A percentile compares a stretch with the other conserved stretches of the same genome.
Evolutionary conservation across 2,888 invertebrate species (phyloP).

Genomic region (Leptopterna dolabrata): DNA sequence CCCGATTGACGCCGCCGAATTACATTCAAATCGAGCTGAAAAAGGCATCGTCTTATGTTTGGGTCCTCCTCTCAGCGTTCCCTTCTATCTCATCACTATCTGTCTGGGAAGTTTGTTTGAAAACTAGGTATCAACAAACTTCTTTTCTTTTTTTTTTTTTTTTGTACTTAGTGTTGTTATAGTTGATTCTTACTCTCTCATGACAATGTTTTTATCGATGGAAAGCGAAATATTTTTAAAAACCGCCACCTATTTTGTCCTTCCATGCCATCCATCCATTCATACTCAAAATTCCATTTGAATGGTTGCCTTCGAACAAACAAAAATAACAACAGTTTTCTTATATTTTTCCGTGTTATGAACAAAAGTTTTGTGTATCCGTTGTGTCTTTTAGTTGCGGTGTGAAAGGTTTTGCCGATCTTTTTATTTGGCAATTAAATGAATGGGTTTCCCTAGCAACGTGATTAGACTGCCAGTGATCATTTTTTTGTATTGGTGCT

Average conservation of each 20-base stretch:
- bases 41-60: no score
- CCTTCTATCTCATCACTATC: background rate
- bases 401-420: background rate
- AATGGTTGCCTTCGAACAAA: background rate
- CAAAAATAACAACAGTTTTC: background rate
- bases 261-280: slow-evolving; percentile 16
- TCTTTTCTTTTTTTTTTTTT: background rate
- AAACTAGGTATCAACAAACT: background rate
- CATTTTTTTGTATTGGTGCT: background rate
- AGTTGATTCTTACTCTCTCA: background rate
- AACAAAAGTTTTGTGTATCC: background rate
- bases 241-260: background rate
- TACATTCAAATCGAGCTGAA: no score
- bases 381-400: background rate
- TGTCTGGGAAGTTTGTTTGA: background rate
- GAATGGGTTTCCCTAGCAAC: background rate
- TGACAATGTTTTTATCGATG: background rate
- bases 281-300: background rate
- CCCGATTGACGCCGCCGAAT: no score
- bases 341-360: background rate
- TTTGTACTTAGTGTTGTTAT: background rate
- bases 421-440: background rate
- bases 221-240: background rate
- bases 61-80: no score
- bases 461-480: slow-evolving; percentile 27